Base-by-base conservation (phyloP, 2,888 invertebrate species). In the Pyralis farinalis region DNA sequence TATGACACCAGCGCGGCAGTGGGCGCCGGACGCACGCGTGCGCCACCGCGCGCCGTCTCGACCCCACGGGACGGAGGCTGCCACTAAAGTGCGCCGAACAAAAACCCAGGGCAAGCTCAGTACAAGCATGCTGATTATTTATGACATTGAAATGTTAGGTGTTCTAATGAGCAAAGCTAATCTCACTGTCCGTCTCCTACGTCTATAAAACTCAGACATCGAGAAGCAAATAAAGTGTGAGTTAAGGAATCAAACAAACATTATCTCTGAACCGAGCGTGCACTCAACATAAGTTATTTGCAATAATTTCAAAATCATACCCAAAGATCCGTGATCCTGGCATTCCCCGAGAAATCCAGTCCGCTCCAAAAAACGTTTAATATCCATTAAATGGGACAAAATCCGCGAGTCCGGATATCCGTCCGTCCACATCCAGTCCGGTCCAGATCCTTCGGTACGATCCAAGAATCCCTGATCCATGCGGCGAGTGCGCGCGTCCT, bases 251-350 rank as follows among this genome's bases (percentile, higher is more conserved):
- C 70, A 74, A 71, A 72, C 71, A 67, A 64, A 69, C 51, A 70
- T 68, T 66, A 46, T 3, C 58, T 65, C 69, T 60, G 62, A 69
- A 71, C 69, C 75, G 81, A 79, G 84, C 82, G 85, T 84, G 85
- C 85, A 83, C 74, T 82, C 82, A 76, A 81, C 76, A 74, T 64
- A 71, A 78, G 75, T 82, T 79, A 83, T 76, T 81, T 78, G 71
- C 76, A 80, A 76, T 72, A 84, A 76, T 78, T 71, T 70, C 62
- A 82, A 85, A 77, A 67, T 75, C 86, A 86, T 86, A 85, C 86
- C 85, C 85, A 78, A 72, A 75, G 79, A 75, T 83, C 83, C 82
- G 63, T 71, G 71, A 65, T 68, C 51, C 47, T 45, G 43, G 48
- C 43, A 40, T 49, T 46, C 16, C 16, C 16, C 16, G 16, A 16